These are phyloP conservation scores for Cervus canadensis DNA, from an alignment of 2,113 vertebrate genomes.

Conservation along the genomic window DNA sequence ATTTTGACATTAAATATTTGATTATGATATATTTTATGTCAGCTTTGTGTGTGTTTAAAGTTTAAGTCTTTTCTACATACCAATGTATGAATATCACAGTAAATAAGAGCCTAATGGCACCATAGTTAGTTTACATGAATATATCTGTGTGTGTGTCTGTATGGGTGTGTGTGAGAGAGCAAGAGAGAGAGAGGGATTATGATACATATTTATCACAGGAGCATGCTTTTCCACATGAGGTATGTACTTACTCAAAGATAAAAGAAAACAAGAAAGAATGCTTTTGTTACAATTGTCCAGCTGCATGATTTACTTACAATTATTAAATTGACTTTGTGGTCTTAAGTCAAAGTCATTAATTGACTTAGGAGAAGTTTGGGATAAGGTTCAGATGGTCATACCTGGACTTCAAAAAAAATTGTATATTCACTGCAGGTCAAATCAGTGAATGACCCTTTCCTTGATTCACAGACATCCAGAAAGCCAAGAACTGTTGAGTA, in stretches of 20 bases:
- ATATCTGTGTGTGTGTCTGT: not conserved
- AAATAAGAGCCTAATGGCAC: not conserved
- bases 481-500: not conserved
- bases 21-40: not conserved
- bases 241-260: not conserved
- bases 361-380: not conserved
- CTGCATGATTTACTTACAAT: not conserved
- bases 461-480: not conserved
- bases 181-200: not conserved
- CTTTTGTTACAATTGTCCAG: not conserved
- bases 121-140: not conserved
- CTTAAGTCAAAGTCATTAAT: not conserved
- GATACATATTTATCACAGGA: not conserved
- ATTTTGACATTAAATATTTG: not conserved
- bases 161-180: not conserved
- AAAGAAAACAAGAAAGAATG: not conserved
- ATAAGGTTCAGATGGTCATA: not conserved
- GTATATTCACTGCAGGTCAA: not conserved
- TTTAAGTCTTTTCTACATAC: not conserved
- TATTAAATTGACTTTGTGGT: not conserved
- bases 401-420: not conserved
- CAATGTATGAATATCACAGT: not conserved
- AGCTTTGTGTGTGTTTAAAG: not conserved
- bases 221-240: not conserved
- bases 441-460: not conserved